phyloP scores from a whole-genome alignment of 2,113 vertebrate species.

The Channa argus region DNA sequence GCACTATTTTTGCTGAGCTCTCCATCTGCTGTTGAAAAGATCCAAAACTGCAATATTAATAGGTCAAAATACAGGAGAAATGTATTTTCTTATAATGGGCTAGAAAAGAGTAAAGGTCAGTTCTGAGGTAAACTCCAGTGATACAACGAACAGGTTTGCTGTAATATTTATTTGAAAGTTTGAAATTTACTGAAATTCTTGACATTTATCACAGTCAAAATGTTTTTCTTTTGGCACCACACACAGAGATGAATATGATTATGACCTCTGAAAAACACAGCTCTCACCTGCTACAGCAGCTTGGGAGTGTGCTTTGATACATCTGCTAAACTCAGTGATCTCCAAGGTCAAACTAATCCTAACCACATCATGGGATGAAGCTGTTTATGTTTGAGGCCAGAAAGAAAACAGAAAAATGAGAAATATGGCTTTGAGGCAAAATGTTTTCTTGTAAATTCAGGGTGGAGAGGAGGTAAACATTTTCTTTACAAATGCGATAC shows the following conservation, averaged over 20 bases:
- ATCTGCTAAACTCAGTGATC: not conserved
- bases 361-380: not conserved
- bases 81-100: not conserved
- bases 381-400: not conserved
- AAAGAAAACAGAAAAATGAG: not conserved
- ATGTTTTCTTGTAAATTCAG: not conserved
- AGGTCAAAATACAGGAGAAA: not conserved
- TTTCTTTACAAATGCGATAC: too few species aligned
- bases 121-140: not conserved
- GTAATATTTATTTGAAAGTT: slow-evolving; percentile 9
- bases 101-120: not conserved
- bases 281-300: not conserved
- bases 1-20: too few species aligned
- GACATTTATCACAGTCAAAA: slow-evolving; percentile 22
- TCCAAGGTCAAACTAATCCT: slow-evolving; percentile 29
- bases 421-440: not conserved
- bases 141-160: not conserved
- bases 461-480: not conserved
- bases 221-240: not conserved
- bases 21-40: too few species aligned
- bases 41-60: too few species aligned
- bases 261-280: not conserved
- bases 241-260: not conserved
- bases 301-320: not conserved
- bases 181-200: not conserved